Base-by-base conservation (phyloP, 1,140 invertebrate genomes). In the Caenorhabditis inopinata region DNA sequence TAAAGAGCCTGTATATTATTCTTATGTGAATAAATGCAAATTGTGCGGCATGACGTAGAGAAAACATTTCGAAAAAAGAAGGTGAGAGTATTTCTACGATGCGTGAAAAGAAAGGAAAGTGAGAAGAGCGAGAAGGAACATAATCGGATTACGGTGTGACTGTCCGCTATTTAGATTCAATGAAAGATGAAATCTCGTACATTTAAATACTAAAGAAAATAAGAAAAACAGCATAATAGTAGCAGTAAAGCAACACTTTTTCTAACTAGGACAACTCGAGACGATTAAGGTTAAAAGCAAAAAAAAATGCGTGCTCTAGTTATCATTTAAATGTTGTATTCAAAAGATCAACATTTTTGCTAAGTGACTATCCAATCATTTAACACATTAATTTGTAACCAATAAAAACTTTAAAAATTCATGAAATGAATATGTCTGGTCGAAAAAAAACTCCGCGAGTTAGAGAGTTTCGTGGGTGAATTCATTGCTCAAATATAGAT, bases 91-190 rank as follows among this genome's bases (percentile, higher is more conserved):
- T 5, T 5, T 7, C 6, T 42, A 42, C 6, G 53, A 32, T n/a
- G 53, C 27, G 53, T 29, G 53, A n/a, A 25, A 25, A 62, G 53
- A 62, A 62, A 62, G 27, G 53, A 62, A 35, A 62, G 29, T 32
- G 53, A 32, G 53, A 62, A 35, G 14, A 32, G n/a, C n/a, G 53
- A 53, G 23, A 25, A 25, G 23, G 53, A 62, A 62, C 53, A 32
- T 62, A 62, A 62, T 62, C 53, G 53, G 53, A 62, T 62, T 62
- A 62, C 53, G 27, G 53, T 62, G 53, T 62, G 53, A 32, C 27
- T 62, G 53, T 62, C 27, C 29, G 25, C 29, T 7, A 32, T 32
- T 32, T 25, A 62, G 27, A 32, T 62, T 32, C 53, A 62, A 32
- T 62, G 53, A 35, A 62, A 62, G 53, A 62, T 62, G 25, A 25